These are phyloP conservation scores for Oreocharis arfaki DNA, from an alignment of 2,113 vertebrate genomes.

Conservation along the genomic window DNA sequence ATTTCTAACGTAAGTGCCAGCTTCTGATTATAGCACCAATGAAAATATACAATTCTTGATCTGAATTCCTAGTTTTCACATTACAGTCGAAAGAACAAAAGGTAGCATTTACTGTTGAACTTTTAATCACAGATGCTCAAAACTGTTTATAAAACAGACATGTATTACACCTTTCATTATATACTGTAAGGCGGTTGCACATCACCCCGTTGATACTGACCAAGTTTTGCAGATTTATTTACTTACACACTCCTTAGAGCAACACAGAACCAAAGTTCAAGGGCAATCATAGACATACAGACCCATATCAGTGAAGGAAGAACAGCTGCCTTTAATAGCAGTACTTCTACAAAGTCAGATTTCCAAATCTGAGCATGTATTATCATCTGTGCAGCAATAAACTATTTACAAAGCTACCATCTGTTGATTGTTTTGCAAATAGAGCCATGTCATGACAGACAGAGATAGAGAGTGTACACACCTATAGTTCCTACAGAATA, in stretches of 20 bases:
- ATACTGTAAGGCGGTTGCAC: background rate
- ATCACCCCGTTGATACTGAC: background rate
- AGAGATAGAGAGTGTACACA: too few species aligned
- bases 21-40: background rate
- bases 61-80: background rate
- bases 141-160: background rate
- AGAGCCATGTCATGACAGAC: background rate
- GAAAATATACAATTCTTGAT: background rate
- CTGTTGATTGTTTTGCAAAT: background rate
- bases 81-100: background rate
- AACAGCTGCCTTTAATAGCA: background rate
- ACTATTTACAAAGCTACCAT: background rate
- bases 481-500: accelerated
- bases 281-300: background rate
- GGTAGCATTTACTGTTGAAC: background rate
- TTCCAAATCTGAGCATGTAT: background rate
- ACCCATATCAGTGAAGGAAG: background rate
- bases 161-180: background rate
- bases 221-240: background rate
- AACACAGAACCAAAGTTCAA: background rate
- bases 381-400: background rate
- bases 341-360: background rate
- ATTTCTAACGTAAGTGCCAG: background rate
- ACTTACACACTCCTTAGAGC: background rate
- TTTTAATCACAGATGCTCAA: background rate